Percentiles rank a stretch among this genome's conserved stretches.
These are phyloP conservation scores for Sorex fumeus DNA, from an alignment of 2,113 vertebrate species.

Conservation along the genomic window DNA sequence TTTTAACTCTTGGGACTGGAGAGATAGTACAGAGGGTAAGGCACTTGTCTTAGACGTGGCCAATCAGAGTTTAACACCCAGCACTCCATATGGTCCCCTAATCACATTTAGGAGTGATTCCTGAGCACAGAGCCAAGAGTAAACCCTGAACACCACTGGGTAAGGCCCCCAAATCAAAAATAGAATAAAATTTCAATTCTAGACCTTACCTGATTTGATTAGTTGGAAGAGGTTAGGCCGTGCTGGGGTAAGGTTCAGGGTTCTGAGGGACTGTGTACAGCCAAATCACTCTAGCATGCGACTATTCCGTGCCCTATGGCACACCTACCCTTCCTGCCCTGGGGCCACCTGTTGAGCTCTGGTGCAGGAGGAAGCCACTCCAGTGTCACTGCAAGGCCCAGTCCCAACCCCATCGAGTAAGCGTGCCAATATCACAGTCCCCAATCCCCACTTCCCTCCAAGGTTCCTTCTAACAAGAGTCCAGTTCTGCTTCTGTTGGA, in stretches of 20 bases:
- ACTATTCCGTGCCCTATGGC: neutral
- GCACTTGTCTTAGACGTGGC: too few relatives aligned
- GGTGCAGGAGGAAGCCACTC: conserved; percentile 20
- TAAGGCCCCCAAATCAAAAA: too few relatives aligned
- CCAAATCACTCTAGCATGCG: neutral
- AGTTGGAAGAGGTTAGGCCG: neutral
- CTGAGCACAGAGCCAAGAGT: too few relatives aligned
- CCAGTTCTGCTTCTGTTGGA: conserved; percentile 39
- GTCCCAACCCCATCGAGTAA: neutral
- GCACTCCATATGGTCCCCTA: too few relatives aligned
- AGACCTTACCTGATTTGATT: neutral
- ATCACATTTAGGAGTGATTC: too few relatives aligned
- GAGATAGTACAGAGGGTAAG: too few relatives aligned
- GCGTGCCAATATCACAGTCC: neutral
- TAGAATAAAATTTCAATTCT: neutral
- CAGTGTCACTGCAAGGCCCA: neutral
- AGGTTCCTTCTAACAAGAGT: conserved; percentile 8
- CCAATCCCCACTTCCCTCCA: neutral
- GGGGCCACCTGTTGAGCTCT: neutral
- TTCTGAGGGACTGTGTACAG: neutral
- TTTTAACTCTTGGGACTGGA: neutral
- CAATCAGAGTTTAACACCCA: too few relatives aligned
- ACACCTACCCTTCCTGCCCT: neutral
- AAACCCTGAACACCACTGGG: too few relatives aligned
- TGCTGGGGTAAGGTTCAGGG: neutral